Conservation (phyloP, 2,113 vertebrate genomes). For the Orientallactaga bullata region DNA sequence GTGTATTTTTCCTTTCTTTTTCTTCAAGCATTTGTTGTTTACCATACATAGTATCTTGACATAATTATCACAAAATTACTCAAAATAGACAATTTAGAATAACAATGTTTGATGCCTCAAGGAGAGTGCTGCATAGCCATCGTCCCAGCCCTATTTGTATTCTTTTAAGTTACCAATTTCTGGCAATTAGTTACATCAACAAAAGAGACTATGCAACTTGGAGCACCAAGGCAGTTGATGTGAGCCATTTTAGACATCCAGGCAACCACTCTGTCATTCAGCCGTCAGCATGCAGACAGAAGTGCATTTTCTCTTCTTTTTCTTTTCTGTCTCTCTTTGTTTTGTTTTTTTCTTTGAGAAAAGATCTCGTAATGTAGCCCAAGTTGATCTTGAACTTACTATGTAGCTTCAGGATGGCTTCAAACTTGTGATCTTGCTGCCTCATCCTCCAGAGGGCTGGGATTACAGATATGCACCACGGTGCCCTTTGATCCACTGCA, state of each 20-base stretch:
- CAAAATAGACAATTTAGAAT: no score
- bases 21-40: no score
- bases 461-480: background rate
- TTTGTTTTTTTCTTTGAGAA: no score
- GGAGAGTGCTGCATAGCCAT: no score
- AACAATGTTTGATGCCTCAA: no score
- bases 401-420: background rate
- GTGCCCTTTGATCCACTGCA: background rate
- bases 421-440: no score
- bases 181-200: background rate
- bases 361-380: no score
- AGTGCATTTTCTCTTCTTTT: background rate
- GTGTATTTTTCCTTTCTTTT: no score
- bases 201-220: background rate
- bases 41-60: no score
- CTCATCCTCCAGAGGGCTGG: background rate
- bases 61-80: no score
- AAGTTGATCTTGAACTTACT: no score
- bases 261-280: background rate
- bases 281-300: background rate
- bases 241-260: background rate
- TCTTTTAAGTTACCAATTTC: background rate
- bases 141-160: background rate
- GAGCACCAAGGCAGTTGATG: background rate
- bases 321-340: no score